phyloP scores from a whole-genome alignment of 2,888 invertebrate species.

The Platynereis dumerilii region DNA sequence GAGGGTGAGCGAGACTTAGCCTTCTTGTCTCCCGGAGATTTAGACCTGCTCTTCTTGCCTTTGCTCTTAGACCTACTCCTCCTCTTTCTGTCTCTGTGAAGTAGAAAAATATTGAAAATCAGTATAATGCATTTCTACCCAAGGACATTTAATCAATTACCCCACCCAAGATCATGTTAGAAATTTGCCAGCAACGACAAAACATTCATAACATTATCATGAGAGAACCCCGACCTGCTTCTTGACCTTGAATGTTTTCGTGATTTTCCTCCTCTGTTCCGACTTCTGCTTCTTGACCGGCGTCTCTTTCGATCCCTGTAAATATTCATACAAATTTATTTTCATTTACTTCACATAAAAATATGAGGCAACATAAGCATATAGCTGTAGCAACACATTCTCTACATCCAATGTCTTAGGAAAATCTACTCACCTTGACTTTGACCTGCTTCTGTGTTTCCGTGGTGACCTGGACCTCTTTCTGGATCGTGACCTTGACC shows the following conservation, averaged over 20 bases:
- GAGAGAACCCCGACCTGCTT: background rate
- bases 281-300: background rate
- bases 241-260: background rate
- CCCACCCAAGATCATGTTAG: background rate
- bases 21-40: background rate
- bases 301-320: constrained; percentile 6
- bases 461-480: background rate
- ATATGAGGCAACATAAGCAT: no score
- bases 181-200: no score
- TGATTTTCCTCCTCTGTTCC: background rate
- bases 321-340: no score
- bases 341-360: no score
- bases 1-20: constrained; percentile 1
- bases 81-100: background rate
- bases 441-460: background rate
- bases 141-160: background rate
- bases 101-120: no score
- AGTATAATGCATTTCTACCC: no score
- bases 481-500: constrained; percentile 22
- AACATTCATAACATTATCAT: background rate
- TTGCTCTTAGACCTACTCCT: background rate
- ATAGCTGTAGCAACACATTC: no score
- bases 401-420: background rate
- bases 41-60: background rate
- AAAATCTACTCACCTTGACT: constrained; percentile 1